These are phyloP conservation scores for Loris lydekkerianus DNA, from an alignment of 2,797 vertebrate species.

Conservation along the genomic window DNA sequence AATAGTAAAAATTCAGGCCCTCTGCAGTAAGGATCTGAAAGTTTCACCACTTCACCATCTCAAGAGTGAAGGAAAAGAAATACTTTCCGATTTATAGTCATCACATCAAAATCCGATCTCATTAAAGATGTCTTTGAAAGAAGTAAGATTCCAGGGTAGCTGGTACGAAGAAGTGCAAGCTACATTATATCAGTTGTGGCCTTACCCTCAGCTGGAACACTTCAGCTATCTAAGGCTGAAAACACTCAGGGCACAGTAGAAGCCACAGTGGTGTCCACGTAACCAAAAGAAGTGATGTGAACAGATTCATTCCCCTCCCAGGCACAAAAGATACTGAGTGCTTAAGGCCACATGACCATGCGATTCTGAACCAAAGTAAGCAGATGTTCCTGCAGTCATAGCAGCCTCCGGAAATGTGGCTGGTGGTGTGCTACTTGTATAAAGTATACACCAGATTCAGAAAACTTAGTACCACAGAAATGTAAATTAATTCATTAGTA, in stretches of 20 bases:
- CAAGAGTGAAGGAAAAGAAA: not conserved
- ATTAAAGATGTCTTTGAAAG: constrained; percentile 10
- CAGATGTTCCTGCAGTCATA: not conserved
- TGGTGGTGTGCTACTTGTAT: not conserved
- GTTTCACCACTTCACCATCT: not conserved
- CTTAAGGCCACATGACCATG: not conserved
- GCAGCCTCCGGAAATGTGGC: not conserved
- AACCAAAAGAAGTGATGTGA: not conserved
- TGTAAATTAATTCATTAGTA: not conserved
- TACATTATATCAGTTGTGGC: not conserved
- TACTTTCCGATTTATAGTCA: not conserved
- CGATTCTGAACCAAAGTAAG: not conserved
- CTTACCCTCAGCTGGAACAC: not conserved
- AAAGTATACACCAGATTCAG: not conserved
- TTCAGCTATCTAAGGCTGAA: not conserved
- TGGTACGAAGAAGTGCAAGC: not conserved
- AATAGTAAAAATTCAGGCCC: not conserved
- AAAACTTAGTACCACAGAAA: constrained; percentile 13
- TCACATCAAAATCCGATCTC: not conserved
- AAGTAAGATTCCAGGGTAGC: not conserved
- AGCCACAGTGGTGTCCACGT: not conserved
- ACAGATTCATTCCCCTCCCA: not conserved
- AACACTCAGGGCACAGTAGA: not conserved
- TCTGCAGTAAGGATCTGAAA: not conserved
- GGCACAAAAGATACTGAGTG: not conserved